Conservation (phyloP, 2,797 vertebrate genomes). For the Leptatherina wallacei region DNA sequence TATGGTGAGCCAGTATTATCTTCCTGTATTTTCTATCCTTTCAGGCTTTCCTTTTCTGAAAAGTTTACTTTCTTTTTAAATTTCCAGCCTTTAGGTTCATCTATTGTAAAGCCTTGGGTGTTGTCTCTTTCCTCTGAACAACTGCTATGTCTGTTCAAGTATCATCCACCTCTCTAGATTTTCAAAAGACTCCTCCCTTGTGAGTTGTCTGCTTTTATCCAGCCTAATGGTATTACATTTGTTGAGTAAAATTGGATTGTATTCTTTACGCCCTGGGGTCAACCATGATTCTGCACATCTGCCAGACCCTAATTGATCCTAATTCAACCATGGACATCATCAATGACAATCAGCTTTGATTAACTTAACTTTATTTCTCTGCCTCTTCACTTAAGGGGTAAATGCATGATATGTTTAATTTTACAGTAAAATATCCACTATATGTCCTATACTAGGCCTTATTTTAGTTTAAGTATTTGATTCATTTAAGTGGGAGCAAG, state of each 20-base stretch:
- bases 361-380: constrained; percentile 55
- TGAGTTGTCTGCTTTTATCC: constrained; percentile 74
- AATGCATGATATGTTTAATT: constrained; percentile 15
- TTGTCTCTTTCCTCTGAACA: constrained; percentile 39
- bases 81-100: constrained; percentile 25
- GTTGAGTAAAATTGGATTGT: constrained; percentile 91
- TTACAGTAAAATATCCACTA: neutral
- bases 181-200: constrained; percentile 85
- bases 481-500: constrained; percentile 24
- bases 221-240: constrained; percentile 90
- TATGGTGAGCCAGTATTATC: constrained; percentile 4
- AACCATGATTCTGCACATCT: constrained; percentile 82
- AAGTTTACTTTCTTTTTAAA: constrained; percentile 25
- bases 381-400: constrained; percentile 24
- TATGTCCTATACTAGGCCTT: neutral
- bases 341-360: constrained; percentile 80
- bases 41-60: constrained; percentile 28
- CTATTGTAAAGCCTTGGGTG: constrained; percentile 19
- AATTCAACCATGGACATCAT: constrained; percentile 88
- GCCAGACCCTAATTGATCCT: constrained; percentile 86
- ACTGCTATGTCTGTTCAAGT: constrained; percentile 27
- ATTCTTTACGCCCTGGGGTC: constrained; percentile 84
- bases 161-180: constrained; percentile 67
- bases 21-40: constrained; percentile 28
- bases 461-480: constrained; percentile 16